These are phyloP conservation scores for Notoglanidium macrostoma DNA, from an alignment of 2,797 vertebrate species.

Conservation along the genomic window DNA sequence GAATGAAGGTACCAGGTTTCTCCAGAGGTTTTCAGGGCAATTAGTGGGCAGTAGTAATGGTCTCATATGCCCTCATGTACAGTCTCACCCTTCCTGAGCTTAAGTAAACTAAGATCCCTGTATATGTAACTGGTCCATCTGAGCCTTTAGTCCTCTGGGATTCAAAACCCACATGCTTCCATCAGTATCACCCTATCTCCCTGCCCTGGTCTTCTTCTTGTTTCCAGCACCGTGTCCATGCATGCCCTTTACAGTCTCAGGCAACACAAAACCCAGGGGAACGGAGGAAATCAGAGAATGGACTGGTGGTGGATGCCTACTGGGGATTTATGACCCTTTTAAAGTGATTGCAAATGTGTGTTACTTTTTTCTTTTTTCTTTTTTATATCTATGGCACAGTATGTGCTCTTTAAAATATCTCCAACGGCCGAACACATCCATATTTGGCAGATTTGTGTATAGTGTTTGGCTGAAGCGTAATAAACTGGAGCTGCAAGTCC, in stretches of 20 bases:
- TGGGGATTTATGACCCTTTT: slow-evolving; percentile 49
- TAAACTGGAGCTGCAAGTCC: not conserved
- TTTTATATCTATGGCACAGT: not conserved
- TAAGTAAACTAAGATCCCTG: slow-evolving; percentile 59
- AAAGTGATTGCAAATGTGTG: slow-evolving; percentile 32
- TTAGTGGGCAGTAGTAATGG: slow-evolving; percentile 33
- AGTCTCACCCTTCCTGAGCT: slow-evolving; percentile 59
- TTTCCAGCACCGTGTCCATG: slow-evolving; percentile 34
- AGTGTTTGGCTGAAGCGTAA: slow-evolving; percentile 18
- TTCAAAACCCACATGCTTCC: slow-evolving; percentile 42
- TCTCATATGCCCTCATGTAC: slow-evolving; percentile 42
- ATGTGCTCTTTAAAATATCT: not conserved
- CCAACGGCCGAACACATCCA: not conserved
- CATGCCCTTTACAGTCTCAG: slow-evolving; percentile 13
- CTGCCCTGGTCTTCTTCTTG: slow-evolving; percentile 24
- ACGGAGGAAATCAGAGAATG: slow-evolving; percentile 32
- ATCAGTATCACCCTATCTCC: slow-evolving; percentile 32
- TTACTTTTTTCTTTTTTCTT: slow-evolving; percentile 1
- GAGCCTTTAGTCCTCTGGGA: slow-evolving; percentile 32
- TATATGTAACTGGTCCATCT: slow-evolving; percentile 45
- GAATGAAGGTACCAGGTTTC: slow-evolving; percentile 39
- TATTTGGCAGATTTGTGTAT: slow-evolving; percentile 23
- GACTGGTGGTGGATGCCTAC: slow-evolving; percentile 18
- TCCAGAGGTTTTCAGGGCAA: slow-evolving; percentile 35
- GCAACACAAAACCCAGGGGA: slow-evolving; percentile 36